Conservation (phyloP, 2,797 vertebrate species). For the Pelobates cultripes region DNA sequence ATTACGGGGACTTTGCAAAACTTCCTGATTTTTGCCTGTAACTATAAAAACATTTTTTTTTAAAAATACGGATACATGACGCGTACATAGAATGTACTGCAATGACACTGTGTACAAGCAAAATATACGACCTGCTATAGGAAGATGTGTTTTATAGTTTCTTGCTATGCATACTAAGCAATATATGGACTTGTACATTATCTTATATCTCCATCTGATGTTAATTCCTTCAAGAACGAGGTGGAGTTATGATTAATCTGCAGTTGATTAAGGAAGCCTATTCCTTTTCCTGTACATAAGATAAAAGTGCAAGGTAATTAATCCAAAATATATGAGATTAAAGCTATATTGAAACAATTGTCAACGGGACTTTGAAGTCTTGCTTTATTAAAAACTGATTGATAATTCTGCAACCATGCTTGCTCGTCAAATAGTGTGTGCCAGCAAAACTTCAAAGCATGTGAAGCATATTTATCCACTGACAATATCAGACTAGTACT, state of each 20-base stretch:
- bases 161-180: not conserved
- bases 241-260: slow-evolving; percentile 10
- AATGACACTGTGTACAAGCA: slow-evolving; percentile 19
- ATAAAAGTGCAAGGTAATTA: not conserved
- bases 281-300: not conserved
- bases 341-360: not conserved
- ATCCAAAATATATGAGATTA: not conserved
- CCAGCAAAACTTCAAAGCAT: no score
- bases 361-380: not conserved
- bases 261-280: not conserved
- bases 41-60: no score
- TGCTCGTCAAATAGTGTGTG: no score
- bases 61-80: not conserved
- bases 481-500: no score
- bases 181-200: not conserved
- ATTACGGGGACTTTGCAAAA: slow-evolving; percentile 28
- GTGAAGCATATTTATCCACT: no score
- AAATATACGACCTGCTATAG: not conserved
- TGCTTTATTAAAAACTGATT: not conserved
- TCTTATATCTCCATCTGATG: not conserved
- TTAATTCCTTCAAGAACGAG: not conserved
- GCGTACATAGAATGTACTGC: not conserved
- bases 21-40: not conserved
- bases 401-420: not conserved
- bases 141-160: not conserved